Evolutionary conservation across 2,797 vertebrate genomes (phyloP), one percentile per base, ranked within the genome.

Genomic region (Tamandua tetradactyla): DNA sequence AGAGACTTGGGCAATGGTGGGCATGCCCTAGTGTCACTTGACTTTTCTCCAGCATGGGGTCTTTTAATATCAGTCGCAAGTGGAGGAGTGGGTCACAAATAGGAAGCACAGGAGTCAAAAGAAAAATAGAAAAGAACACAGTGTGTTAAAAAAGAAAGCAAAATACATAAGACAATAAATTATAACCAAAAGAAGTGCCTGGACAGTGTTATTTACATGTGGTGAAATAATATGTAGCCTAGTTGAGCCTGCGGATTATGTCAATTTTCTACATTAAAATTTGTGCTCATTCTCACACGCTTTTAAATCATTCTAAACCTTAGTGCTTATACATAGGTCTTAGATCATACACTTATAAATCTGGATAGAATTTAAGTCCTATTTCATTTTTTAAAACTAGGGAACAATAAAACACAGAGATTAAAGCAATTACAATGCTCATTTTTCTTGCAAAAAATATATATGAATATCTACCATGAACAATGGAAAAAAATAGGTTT

Each of bases 371-470:
- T 79, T 71, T 93, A 61, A 32, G 22, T 57, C 23, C 14, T 44
- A 42, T 68, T 87, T 89, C n/a, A 71, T 71, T 83, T 94, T 93
- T 82, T 14, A 86, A 92, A 92, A 78, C 25, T 23, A 87, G 59
- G 15, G 78, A 92, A 78, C 35, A 74, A 84, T 44, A 17, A 81
- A 92, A 86, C 49, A 44, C 20, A 47, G n/a, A 61, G 47, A 87
- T 89, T 49, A 91, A 72, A 91, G 83, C 15, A 82, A 92, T 69
- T 42, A 35, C 64, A 72, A 62, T 25, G 76, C 80, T 57, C 11
- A n/a, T 22, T 86, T 47, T n/a, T 17, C 52, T 92, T 74, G 17
- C 22, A 94, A 40, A 9, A 74, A 87, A 82, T 61, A 59, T 79
- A 75, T 90, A 82, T 79, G 87, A 61, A 62, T 83, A 12, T 27